Evolutionary conservation across 2,797 vertebrate species (phyloP), one percentile per base, ranked within the genome.

Genomic region (Lithobates sylvaticus): DNA sequence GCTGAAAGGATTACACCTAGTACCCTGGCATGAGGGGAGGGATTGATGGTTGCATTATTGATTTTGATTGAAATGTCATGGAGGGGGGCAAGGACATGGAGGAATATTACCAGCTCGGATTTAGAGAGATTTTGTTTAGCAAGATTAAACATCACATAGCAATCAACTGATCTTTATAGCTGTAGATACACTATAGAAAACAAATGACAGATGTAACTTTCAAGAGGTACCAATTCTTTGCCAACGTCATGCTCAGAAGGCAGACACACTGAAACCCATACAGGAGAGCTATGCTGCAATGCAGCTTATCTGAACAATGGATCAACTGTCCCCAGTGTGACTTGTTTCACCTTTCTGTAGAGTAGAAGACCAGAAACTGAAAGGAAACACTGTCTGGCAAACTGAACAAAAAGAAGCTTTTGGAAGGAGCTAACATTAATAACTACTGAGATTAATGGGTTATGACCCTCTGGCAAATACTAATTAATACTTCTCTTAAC

Each of bases 301-400:
- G 58, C 18, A 34, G 64, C 75, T 87, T 87, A 87, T 87, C 81
- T 42, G 76, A 84, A 87, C 86, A 87, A 87, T 87, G 82, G 64
- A 87, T 84, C 81, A 42, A 74, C 86, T 87, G 86, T 84, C 68
- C 81, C 61, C 76, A 44, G 58, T 18, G 36, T 84, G 81, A 87
- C 81, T 84, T 79, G 68, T 84, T 87, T 87, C 86, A 84, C 86
- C 81, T 87, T 84, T 86, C 73, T 84, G 61, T 74, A 78, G 65
- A 69, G 81, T 15, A 83, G 67, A 78, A 74, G 75, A 69, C 68
- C 68, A 75, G 76, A 74, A 69, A 79, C 36, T 87, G 86, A 87
- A 87, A 87, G 86, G 70, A 76, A 87, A 84, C 69, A 84, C 81
- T 87, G 76, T 87, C 67, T 87, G 86, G 86, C 86, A 84, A 72